Conservation (phyloP, 2,113 vertebrate species). For the Petrocephalus zakoni region DNA sequence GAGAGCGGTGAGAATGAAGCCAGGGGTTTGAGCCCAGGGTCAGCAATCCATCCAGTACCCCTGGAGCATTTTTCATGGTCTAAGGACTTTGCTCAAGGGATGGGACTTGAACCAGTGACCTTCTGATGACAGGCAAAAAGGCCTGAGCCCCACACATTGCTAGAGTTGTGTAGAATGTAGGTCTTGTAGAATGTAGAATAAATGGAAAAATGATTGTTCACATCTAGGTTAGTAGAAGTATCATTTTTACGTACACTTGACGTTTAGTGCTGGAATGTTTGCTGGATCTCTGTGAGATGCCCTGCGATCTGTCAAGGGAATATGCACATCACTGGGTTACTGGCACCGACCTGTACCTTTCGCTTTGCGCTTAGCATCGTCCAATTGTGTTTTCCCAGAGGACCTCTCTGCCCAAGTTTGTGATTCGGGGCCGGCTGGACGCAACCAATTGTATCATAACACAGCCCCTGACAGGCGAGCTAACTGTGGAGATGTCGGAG, state of each 20-base stretch:
- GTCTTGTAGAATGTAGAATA: background rate
- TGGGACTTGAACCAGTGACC: background rate
- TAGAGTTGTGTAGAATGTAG: background rate
- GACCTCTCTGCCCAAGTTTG: slow-evolving; percentile 76
- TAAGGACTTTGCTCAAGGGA: background rate
- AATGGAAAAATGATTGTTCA: background rate
- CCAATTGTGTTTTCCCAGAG: slow-evolving; percentile 54
- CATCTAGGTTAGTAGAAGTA: background rate
- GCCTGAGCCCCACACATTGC: background rate
- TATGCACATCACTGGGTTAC: background rate
- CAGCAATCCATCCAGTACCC: background rate
- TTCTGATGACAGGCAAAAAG: too few species aligned
- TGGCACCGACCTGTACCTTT: background rate
- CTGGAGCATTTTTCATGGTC: background rate
- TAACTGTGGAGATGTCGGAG: slow-evolving; percentile 82
- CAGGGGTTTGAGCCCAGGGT: background rate
- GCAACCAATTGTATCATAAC: slow-evolving; percentile 85
- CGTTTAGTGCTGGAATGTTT: background rate
- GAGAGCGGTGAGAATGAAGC: background rate
- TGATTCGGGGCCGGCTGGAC: slow-evolving; percentile 80
- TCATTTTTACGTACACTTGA: background rate
- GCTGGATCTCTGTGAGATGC: background rate
- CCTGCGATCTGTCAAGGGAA: background rate
- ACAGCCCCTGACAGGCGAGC: slow-evolving; percentile 80
- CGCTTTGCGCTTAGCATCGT: background rate